These are phyloP conservation scores for Megamerina dolium DNA, from an alignment of 2,888 invertebrate species.

Conservation along the genomic window DNA sequence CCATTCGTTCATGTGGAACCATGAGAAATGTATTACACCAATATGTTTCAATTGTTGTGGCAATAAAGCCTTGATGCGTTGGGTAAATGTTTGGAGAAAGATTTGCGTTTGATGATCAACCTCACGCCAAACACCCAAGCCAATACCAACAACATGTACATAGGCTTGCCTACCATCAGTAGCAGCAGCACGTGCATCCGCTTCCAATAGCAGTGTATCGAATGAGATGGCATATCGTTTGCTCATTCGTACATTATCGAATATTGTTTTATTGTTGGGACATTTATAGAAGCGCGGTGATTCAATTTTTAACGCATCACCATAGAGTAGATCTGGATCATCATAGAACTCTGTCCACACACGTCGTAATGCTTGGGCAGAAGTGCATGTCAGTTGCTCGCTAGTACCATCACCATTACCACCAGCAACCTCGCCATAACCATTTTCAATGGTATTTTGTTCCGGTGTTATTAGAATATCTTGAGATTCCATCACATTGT, in stretches of 20 bases:
- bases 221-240: slow-evolving; percentile 53
- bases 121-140: slow-evolving; percentile 62
- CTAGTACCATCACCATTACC: no score
- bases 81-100: slow-evolving; percentile 58
- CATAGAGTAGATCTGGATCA: slow-evolving; percentile 26
- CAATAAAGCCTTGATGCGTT: slow-evolving; percentile 53
- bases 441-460: slow-evolving; percentile 51
- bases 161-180: slow-evolving; percentile 54
- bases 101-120: slow-evolving; percentile 57
- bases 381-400: neutral
- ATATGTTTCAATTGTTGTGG: slow-evolving; percentile 53
- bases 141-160: slow-evolving; percentile 61
- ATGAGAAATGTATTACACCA: slow-evolving; percentile 61
- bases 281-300: slow-evolving; percentile 31
- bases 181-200: slow-evolving; percentile 54
- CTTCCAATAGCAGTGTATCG: slow-evolving; percentile 59
- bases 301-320: slow-evolving; percentile 23
- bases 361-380: slow-evolving; percentile 26
- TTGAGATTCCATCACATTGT: slow-evolving; percentile 47
- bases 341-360: slow-evolving; percentile 33
- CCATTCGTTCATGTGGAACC: slow-evolving; percentile 51
- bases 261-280: slow-evolving; percentile 30
- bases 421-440: slow-evolving; percentile 43
- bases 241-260: slow-evolving; percentile 41
- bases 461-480: slow-evolving; percentile 43